Conservation (phyloP, 2,113 vertebrate species). For the Oreotrochilus melanogaster region DNA sequence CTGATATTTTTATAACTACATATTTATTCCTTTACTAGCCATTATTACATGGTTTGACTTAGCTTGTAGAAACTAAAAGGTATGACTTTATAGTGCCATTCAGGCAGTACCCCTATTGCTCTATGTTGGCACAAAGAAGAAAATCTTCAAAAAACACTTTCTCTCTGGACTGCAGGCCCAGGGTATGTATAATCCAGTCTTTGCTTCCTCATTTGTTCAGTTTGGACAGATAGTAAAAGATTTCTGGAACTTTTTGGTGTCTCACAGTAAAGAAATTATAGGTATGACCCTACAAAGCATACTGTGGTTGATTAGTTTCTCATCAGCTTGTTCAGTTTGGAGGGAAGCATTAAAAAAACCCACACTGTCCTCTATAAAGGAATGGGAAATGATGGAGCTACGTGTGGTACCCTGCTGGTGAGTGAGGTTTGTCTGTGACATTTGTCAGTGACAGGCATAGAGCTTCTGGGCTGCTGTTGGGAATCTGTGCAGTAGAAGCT, state of each 20-base stretch:
- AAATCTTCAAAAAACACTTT: neutral
- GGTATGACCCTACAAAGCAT: neutral
- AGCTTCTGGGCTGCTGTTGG: neutral
- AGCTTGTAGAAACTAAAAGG: neutral
- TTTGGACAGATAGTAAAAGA: neutral
- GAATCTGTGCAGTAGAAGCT: neutral
- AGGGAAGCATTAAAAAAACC: neutral
- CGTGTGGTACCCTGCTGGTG: neutral
- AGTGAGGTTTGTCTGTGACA: neutral
- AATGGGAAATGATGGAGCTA: neutral
- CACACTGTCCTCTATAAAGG: neutral
- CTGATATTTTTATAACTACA: neutral
- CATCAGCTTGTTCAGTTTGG: neutral
- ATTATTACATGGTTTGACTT: neutral
- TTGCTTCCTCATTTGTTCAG: neutral
- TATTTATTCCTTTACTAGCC: neutral
- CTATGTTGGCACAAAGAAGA: neutral
- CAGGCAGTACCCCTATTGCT: neutral
- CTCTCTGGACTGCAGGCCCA: neutral
- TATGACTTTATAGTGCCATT: neutral
- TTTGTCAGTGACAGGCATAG: neutral
- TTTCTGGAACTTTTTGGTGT: conserved; percentile 11
- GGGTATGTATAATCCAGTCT: neutral
- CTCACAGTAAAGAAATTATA: neutral
- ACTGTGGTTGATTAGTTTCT: neutral